Percentiles rank a stretch among this genome's conserved stretches.
Evolutionary conservation across 2,888 invertebrate species (phyloP).

Genomic region (Clanis bilineata): DNA sequence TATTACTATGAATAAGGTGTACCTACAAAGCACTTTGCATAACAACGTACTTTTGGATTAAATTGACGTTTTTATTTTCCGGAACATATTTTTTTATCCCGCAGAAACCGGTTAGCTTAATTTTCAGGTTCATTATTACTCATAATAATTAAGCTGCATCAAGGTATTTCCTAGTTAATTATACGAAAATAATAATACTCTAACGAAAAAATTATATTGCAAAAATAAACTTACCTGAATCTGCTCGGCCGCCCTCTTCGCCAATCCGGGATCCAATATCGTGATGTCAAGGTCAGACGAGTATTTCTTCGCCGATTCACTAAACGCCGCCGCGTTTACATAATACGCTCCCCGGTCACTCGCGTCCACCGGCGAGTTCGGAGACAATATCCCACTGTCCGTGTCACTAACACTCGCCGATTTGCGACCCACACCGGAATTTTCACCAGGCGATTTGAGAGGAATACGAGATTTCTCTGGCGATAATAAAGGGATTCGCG

Average conservation of each 20-base stretch:
- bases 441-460: constrained; percentile 65
- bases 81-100: not conserved
- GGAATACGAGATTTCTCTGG: constrained; percentile 65
- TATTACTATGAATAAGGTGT: no score
- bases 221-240: constrained; percentile 64
- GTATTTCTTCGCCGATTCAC: constrained; percentile 61
- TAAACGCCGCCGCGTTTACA: constrained; percentile 68
- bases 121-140: not conserved
- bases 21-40: no score
- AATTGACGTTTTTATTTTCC: no score
- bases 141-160: not conserved
- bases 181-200: not conserved
- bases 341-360: constrained; percentile 66
- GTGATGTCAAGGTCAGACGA: constrained; percentile 62
- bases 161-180: not conserved
- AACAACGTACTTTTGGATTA: no score
- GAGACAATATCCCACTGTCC: constrained; percentile 85
- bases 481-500: constrained; percentile 57
- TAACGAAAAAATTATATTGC: no score
- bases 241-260: constrained; percentile 74
- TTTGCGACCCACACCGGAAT: constrained; percentile 53
- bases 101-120: not conserved
- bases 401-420: constrained; percentile 82
- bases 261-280: constrained; percentile 67
- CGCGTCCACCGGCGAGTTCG: constrained; percentile 82